Evolutionary conservation across 2,797 vertebrate genomes (phyloP).

Genomic region (Menidia menidia): DNA sequence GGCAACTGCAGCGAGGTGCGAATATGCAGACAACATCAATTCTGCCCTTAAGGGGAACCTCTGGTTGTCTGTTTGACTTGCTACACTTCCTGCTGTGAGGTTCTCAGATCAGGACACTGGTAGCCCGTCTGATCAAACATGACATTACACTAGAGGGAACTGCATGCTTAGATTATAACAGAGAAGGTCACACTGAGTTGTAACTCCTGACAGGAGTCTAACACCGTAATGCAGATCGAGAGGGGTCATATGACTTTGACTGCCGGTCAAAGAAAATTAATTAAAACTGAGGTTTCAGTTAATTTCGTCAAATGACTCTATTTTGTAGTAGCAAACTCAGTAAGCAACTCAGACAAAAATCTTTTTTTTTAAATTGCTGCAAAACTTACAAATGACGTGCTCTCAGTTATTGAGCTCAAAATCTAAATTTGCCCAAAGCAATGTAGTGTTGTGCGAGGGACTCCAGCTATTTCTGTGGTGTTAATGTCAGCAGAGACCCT

Average conservation of each 20-base stretch:
- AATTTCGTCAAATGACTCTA: neutral
- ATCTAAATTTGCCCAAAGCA: neutral
- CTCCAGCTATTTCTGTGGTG: neutral
- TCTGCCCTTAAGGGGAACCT: slow-evolving; percentile 83
- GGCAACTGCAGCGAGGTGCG: slow-evolving; percentile 51
- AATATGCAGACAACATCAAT: slow-evolving; percentile 80
- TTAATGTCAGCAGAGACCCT: too few species aligned
- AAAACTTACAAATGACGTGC: neutral
- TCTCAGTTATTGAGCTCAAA: neutral
- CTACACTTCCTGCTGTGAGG: slow-evolving; percentile 79
- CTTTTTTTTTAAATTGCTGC: too few species aligned
- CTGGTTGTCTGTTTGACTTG: slow-evolving; percentile 80
- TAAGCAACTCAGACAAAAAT: too few species aligned
- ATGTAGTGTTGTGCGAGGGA: neutral
- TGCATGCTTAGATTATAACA: slow-evolving; percentile 83
- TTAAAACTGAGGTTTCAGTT: neutral
- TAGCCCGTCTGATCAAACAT: slow-evolving; percentile 86
- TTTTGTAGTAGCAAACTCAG: neutral
- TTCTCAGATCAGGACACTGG: slow-evolving; percentile 82
- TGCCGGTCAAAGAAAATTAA: neutral
- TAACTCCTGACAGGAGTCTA: slow-evolving; percentile 77
- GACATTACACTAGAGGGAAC: slow-evolving; percentile 85
- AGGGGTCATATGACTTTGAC: slow-evolving; percentile 67
- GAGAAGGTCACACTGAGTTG: slow-evolving; percentile 83
- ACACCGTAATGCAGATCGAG: slow-evolving; percentile 63